phyloP scores from a whole-genome alignment of 1,140 invertebrate species.

The Calliphora vicina region DNA sequence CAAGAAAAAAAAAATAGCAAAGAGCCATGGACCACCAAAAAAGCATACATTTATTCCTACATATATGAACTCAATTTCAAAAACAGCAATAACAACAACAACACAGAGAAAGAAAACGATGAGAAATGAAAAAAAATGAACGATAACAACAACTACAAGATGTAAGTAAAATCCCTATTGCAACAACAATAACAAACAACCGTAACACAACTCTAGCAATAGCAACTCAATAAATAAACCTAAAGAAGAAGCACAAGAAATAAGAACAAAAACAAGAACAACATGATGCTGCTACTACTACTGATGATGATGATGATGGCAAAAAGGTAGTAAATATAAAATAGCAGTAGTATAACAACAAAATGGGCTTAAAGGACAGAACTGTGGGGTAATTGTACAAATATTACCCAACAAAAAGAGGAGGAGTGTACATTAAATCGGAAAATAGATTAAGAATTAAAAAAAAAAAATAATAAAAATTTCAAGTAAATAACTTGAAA shows the following conservation, averaged over 20 bases:
- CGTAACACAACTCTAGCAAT: slow-evolving; percentile 11
- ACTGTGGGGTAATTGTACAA: no score
- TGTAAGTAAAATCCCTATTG: not conserved
- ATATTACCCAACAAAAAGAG: no score
- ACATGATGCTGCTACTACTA: not conserved
- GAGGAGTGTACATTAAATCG: no score
- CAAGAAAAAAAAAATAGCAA: slow-evolving; percentile 19
- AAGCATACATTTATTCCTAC: slow-evolving; percentile 42
- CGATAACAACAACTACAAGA: not conserved
- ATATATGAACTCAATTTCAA: slow-evolving; percentile 26
- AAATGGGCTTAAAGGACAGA: not conserved
- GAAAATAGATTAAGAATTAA: no score
- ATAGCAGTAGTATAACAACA: not conserved
- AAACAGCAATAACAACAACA: slow-evolving; percentile 33
- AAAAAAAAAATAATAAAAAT: no score
- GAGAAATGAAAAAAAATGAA: not conserved
- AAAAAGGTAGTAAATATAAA: slow-evolving; percentile 7
- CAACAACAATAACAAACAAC: not conserved
- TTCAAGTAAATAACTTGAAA: no score
- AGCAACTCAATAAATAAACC: not conserved
- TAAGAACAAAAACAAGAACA: not conserved
- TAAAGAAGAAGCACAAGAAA: not conserved
- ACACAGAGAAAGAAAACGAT: not conserved
- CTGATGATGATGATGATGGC: not conserved
- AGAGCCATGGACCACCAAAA: slow-evolving; percentile 32